phyloP scores from a whole-genome alignment of 2,797 vertebrate species.

The Coluber constrictor region DNA sequence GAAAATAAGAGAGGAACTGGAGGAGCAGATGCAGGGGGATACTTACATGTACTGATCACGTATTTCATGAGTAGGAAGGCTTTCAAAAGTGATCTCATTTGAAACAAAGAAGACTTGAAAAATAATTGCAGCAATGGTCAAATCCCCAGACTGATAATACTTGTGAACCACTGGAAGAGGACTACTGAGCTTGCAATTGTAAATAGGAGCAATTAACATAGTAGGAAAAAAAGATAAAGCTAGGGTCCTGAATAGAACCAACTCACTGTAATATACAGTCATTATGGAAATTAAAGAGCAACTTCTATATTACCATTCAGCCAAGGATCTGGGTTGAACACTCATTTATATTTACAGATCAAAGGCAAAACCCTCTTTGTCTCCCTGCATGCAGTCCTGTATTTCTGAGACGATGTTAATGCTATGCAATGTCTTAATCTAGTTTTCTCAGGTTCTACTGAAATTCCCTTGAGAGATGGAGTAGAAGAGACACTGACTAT shows the following conservation, averaged over 20 bases:
- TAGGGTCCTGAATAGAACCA: too few species aligned
- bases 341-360: too few species aligned
- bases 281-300: too few species aligned
- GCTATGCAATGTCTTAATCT: background rate
- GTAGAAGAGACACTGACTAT: background rate
- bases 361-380: too few species aligned
- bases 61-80: background rate
- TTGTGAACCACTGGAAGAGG: background rate
- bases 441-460: background rate
- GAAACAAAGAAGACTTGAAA: background rate
- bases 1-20: background rate
- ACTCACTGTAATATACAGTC: too few species aligned
- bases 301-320: background rate
- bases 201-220: background rate
- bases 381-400: too few species aligned
- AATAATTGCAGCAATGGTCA: background rate
- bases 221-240: background rate
- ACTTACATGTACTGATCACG: background rate
- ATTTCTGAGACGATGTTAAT: background rate
- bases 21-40: background rate
- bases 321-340: background rate
- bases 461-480: background rate
- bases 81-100: background rate
- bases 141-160: background rate
- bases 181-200: background rate